Percentiles rank a stretch among this genome's conserved stretches.
phyloP scores from a whole-genome alignment of 2,797 vertebrate species.

The Rhabdophis nuchalis region DNA sequence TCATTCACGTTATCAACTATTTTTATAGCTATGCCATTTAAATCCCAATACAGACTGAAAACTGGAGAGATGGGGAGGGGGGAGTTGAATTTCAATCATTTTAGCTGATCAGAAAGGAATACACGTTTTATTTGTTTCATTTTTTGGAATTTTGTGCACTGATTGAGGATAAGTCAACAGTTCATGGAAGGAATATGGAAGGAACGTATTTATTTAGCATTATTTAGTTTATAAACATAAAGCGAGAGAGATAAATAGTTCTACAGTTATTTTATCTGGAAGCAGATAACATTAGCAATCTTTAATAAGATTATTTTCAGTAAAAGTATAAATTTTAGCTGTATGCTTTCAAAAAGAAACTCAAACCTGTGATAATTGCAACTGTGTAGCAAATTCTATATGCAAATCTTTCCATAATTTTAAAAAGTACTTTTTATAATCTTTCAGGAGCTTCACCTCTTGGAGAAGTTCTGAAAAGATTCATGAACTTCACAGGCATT shows the following conservation, averaged over 20 bases:
- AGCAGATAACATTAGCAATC: not conserved
- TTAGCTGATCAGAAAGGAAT: not conserved
- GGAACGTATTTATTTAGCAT: not conserved
- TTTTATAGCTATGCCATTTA: not conserved
- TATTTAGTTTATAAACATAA: conserved; percentile 17
- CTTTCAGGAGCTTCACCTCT: not conserved
- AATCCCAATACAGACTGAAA: not conserved
- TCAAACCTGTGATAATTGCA: not conserved
- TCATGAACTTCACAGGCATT: not conserved
- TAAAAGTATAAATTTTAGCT: not conserved
- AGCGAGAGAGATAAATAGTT: not conserved
- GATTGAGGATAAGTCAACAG: not conserved
- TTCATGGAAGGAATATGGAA: not conserved
- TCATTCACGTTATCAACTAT: not conserved
- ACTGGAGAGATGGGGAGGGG: not conserved
- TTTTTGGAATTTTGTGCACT: not conserved
- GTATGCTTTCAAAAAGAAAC: conserved; percentile 10
- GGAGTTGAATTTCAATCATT: not conserved
- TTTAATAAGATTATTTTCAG: conserved; percentile 14
- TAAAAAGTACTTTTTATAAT: not conserved
- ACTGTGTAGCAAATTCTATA: not conserved
- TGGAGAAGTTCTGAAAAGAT: not conserved
- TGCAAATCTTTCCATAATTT: not conserved
- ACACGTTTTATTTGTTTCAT: not conserved
- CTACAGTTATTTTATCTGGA: conserved; percentile 14